A percentile compares a stretch with the other conserved stretches of the same genome.
Conservation (phyloP, 2,113 vertebrate species). For the Cheirogaleus medius region DNA sequence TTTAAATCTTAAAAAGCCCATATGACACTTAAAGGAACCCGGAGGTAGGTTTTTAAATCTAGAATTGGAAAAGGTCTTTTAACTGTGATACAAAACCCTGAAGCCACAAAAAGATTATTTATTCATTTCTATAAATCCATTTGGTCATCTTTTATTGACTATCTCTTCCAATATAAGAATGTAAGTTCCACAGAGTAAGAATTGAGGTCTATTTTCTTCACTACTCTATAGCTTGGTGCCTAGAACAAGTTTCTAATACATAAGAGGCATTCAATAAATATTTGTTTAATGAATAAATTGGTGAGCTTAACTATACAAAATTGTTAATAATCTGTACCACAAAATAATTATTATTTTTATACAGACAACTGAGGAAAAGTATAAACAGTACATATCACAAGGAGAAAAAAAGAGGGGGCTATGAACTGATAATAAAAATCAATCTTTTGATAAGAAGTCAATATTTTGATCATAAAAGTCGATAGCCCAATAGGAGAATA, state of each 20-base stretch:
- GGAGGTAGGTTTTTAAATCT: neutral
- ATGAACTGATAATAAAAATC: neutral
- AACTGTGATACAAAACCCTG: neutral
- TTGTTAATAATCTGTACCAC: neutral
- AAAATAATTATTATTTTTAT: conserved; percentile 43
- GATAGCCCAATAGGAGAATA: neutral
- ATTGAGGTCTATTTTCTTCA: neutral
- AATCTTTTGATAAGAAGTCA: neutral
- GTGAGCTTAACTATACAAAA: neutral
- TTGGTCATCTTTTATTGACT: neutral
- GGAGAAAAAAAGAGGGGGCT: neutral
- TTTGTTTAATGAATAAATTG: neutral
- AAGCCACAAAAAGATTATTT: neutral
- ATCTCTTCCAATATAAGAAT: neutral
- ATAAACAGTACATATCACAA: neutral
- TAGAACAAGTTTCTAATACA: neutral
- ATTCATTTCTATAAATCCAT: neutral
- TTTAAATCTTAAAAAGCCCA: neutral
- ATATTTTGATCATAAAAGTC: neutral
- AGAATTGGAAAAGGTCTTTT: neutral
- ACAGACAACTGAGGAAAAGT: neutral
- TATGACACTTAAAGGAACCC: neutral
- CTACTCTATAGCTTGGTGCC: neutral
- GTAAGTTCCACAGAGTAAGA: neutral
- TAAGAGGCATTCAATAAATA: neutral